These are phyloP conservation scores for Fulmarus glacialis DNA, from an alignment of 2,113 vertebrate species.

Conservation along the genomic window DNA sequence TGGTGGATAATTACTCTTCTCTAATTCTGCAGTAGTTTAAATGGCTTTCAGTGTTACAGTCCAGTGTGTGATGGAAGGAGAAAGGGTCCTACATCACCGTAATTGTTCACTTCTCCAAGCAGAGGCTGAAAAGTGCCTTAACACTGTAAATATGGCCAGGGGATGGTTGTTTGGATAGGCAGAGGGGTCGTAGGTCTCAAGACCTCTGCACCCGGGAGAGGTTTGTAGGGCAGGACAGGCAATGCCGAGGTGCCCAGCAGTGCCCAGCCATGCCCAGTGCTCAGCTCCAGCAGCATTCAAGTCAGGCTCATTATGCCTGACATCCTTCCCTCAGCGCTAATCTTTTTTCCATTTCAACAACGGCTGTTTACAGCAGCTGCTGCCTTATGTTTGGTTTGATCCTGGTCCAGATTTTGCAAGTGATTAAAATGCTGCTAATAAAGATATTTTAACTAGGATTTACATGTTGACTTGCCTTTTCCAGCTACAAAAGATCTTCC, in stretches of 20 bases:
- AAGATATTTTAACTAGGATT: conserved; percentile 62
- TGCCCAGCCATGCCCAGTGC: accelerated
- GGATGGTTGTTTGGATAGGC: accelerated
- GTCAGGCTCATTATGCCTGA: conserved; percentile 2
- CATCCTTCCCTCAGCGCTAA: conserved; percentile 38
- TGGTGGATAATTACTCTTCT: not conserved
- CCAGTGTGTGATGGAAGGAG: not conserved
- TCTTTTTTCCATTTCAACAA: conserved; percentile 64
- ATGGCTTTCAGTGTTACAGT: not conserved
- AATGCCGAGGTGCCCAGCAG: not conserved
- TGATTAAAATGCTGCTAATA: conserved; percentile 71
- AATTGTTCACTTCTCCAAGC: not conserved
- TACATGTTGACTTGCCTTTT: conserved; percentile 65
- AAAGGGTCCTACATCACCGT: accelerated
- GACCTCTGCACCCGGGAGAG: not conserved
- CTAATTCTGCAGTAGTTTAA: not conserved
- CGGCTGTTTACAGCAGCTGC: conserved; percentile 67
- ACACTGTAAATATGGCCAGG: not conserved
- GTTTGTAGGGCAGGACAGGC: accelerated
- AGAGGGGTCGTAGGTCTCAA: accelerated
- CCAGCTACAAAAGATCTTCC: conserved; percentile 36
- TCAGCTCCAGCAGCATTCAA: not conserved
- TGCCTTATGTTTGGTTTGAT: conserved; percentile 66
- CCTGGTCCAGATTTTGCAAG: conserved; percentile 54
- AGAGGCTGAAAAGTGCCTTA: not conserved